Evolutionary conservation across 2,888 invertebrate genomes (phyloP).

Genomic region (Quadriops clusia): DNA sequence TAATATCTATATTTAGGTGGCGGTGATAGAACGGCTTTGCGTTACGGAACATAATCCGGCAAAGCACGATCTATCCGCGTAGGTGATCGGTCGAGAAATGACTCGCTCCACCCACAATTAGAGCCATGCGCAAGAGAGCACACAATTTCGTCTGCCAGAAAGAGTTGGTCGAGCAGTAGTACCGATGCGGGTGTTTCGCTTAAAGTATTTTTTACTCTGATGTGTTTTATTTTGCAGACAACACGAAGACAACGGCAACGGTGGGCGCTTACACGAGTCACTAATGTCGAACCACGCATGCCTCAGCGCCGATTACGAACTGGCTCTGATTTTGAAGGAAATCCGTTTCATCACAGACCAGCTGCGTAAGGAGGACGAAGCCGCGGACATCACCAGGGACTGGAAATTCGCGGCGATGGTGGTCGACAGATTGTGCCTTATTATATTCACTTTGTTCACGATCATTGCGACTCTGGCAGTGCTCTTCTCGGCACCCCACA

Average conservation of each 20-base stretch:
- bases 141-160: too few relatives aligned
- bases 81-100: too few relatives aligned
- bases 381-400: conserved; percentile 89
- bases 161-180: too few relatives aligned
- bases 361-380: conserved; percentile 90
- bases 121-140: too few relatives aligned
- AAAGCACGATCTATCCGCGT: too few relatives aligned
- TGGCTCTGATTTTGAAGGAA: conserved; percentile 90
- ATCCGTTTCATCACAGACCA: conserved; percentile 86
- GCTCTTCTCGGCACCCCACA: conserved; percentile 92
- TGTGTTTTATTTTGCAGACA: conserved; percentile 28
- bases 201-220: too few relatives aligned
- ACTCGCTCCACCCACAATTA: too few relatives aligned
- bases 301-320: conserved; percentile 86
- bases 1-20: too few relatives aligned
- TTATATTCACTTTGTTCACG: conserved; percentile 97
- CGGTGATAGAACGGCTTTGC: too few relatives aligned
- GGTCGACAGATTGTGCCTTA: conserved; percentile 99
- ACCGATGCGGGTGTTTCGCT: conserved; percentile 4
- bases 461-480: conserved; percentile 95
- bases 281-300: conserved; percentile 70
- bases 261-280: conserved; percentile 61
- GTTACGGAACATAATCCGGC: too few relatives aligned
- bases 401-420: conserved; percentile 99
- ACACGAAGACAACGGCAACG: conserved; percentile 40